Evolutionary conservation across 1,140 invertebrate species (phyloP).

Genomic region (Brachystomella parvula): DNA sequence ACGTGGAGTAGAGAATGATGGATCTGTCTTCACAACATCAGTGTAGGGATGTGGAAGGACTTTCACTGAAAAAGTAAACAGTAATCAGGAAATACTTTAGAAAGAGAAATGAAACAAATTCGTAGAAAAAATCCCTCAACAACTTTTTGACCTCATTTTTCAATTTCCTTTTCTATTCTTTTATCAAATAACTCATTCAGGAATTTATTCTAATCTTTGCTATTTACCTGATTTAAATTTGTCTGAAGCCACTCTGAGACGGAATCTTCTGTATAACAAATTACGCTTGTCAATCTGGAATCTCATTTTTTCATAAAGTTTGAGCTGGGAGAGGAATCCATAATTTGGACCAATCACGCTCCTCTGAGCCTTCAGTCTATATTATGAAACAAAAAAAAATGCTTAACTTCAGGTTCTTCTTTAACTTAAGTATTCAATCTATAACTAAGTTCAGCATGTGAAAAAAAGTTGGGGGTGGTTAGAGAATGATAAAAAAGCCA

Average conservation of each 20-base stretch:
- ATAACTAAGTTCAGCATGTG: not conserved
- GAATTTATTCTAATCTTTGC: too few relatives aligned
- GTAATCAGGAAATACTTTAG: too few relatives aligned
- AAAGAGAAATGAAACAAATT: too few relatives aligned
- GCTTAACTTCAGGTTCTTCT: not conserved
- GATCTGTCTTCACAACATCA: slow-evolving; percentile 68
- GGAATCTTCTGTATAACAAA: slow-evolving; percentile 65
- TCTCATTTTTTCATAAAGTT: slow-evolving; percentile 66
- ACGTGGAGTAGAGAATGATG: slow-evolving; percentile 60
- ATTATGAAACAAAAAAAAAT: slow-evolving; percentile 39
- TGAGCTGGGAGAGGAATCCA: slow-evolving; percentile 66
- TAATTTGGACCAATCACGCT: slow-evolving; percentile 60
- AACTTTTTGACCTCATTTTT: not conserved
- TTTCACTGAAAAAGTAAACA: slow-evolving; percentile 50
- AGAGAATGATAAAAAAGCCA: too few relatives aligned
- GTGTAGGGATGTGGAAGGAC: slow-evolving; percentile 68
- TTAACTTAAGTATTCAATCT: too few relatives aligned
- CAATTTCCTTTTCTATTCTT: not conserved
- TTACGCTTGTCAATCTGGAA: slow-evolving; percentile 60
- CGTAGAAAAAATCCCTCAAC: too few relatives aligned
- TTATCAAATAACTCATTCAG: not conserved
- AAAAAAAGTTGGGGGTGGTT: not conserved
- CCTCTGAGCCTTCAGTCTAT: slow-evolving; percentile 54
- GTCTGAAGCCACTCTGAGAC: slow-evolving; percentile 66
- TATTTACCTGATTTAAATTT: slow-evolving; percentile 64